These are phyloP conservation scores for Petromus typicus DNA, from an alignment of 2,113 vertebrate species.

Conservation along the genomic window DNA sequence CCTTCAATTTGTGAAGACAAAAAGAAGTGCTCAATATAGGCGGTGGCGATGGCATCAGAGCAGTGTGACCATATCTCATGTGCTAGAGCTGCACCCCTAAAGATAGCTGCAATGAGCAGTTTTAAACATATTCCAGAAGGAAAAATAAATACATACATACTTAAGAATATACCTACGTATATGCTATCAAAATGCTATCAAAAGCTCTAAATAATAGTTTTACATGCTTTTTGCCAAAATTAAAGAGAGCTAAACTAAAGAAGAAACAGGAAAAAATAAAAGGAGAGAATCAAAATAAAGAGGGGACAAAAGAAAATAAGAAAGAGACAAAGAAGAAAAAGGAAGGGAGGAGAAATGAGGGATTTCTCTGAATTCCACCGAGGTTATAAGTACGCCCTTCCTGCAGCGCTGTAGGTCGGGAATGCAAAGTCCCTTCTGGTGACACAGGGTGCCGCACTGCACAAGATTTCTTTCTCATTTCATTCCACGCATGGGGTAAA, in stretches of 20 bases:
- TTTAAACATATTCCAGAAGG: background rate
- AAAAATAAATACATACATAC: background rate
- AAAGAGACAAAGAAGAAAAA: background rate
- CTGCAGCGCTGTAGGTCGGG: background rate
- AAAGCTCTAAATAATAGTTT: background rate
- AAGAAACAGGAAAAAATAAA: background rate
- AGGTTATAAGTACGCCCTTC: background rate
- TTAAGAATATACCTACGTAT: background rate
- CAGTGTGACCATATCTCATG: background rate
- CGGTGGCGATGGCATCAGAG: background rate
- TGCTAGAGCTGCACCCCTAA: background rate
- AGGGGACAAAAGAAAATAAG: background rate
- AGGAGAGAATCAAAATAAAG: background rate
- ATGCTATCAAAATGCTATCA: background rate
- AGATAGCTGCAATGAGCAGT: background rate
- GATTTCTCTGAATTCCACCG: background rate
- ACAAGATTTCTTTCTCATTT: background rate
- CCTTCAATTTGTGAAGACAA: background rate
- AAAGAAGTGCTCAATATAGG: background rate
- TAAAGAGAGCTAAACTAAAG: background rate
- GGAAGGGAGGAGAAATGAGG: background rate
- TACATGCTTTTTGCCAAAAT: background rate
- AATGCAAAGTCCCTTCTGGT: background rate
- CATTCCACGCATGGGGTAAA: background rate
- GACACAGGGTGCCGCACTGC: background rate